Evolutionary conservation across 2,888 invertebrate genomes (phyloP), one percentile per base, ranked within the genome.

Genomic region (Mythimna impura): DNA sequence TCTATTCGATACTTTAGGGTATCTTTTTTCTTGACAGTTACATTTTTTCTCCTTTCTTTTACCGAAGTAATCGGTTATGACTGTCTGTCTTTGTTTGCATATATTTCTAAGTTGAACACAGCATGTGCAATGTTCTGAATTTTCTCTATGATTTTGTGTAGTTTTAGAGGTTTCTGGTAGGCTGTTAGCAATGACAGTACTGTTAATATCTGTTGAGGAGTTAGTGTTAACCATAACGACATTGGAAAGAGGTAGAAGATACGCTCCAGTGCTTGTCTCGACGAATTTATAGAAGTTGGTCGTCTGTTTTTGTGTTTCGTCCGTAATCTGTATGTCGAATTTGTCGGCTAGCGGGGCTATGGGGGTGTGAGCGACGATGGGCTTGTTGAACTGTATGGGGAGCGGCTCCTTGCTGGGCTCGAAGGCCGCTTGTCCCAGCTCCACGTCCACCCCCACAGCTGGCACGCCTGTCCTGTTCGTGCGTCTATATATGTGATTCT

Each of bases 21-120:
- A 88, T 22, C 82, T 89, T 17, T 88, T 86, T 36, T 84, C 79
- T 34, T 78, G 91, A 80, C 96, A 96, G 22, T 88, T 88, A 80
- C 95, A 95, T 0, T 55, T 80, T 3, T 68, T 78, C 9, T 71
- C 73, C 3, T 73, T 80, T n/a, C 34, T 82, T 2, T 76, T 86
- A 22, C 83, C 89, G 67, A 95, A 94, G 81, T 88, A 96, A 55
- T 96, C 95, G 0, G 91, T 93, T 25, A 96, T 94, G 0, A 77
- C 50, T 0, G 89, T 89, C 55, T 94, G 95, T 73, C 85, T 87
- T 3, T 72, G 20, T 72, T 89, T 94, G 10, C 87, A 87, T 50
- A 94, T 92, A 50, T 84, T 92, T 69, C 89, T 91, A 2, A 95
- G 55, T 10, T 92, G 50, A 0, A 88, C 17, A 80, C 96, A 96